Base-by-base conservation (phyloP, 2,113 vertebrate species). In the Malaclemys terrapin region DNA sequence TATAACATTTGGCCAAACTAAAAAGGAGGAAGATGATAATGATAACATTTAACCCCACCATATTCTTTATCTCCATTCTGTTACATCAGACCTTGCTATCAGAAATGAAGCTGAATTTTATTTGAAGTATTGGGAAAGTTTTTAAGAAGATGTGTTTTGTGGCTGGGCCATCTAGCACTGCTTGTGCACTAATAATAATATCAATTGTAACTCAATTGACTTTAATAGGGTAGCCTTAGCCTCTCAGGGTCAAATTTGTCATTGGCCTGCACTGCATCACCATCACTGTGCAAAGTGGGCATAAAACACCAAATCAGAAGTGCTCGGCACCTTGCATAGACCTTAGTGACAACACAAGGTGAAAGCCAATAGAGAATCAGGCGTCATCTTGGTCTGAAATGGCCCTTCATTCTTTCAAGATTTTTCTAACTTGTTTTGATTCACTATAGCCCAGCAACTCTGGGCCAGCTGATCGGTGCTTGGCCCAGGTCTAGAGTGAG, bases 211-310 rank as follows among this genome's bases (percentile, higher is more conserved):
- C 72, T 93, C 93, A 91, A 20, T 85, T 42, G 89, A 50, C 72
- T 92, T 72, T 80, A 94, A 86, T 56, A 29, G 27, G 52, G 86
- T 79, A 91, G 82, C 89, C 0, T 53, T 78, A 79, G 84, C 52
- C 16, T 45, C 42, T 91, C 56, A 95, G 25, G 35, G 80, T 79
- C 6, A 2, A 84, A 80, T 83, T 95, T 95, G 81, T 93, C 62
- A 69, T 81, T 92, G 86, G 29, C 56, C 72, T 84, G 81, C 65
- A 25, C 89, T 95, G 93, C 95, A 93, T 94, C 90, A 96, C 95
- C 96, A 96, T 95, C 95, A 96, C 93, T 54, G 84, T 88, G 87
- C 79, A 95, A 92, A 87, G 75, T 57, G 89, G 56, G 87, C 79
- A 91, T 45, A 47, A 96, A 96, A 89, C 80, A 57, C 42, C 72